These are phyloP conservation scores for Thalpophila matura DNA, from an alignment of 2,888 invertebrate genomes.

Conservation along the genomic window DNA sequence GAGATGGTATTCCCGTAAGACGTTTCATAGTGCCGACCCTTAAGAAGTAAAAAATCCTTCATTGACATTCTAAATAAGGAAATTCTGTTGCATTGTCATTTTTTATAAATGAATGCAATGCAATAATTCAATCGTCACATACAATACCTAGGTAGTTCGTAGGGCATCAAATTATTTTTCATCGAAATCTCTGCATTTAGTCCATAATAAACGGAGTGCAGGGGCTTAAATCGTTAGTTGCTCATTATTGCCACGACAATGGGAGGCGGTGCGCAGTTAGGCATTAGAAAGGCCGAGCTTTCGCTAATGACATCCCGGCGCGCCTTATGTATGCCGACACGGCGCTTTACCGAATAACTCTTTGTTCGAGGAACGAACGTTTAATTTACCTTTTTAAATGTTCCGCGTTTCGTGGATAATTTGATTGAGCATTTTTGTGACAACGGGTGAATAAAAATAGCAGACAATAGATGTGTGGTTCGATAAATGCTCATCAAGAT, in stretches of 20 bases:
- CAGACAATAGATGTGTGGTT: slow-evolving; percentile 22
- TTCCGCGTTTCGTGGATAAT: slow-evolving; percentile 55
- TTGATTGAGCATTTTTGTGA: slow-evolving; percentile 52
- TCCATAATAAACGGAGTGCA: slow-evolving; percentile 66
- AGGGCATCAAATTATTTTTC: slow-evolving; percentile 36
- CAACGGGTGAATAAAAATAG: slow-evolving; percentile 20
- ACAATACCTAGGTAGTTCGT: slow-evolving; percentile 1
- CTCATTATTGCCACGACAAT: slow-evolving; percentile 88
- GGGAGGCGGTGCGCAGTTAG: slow-evolving; percentile 86
- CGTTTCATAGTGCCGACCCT: no score
- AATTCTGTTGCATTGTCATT: no score
- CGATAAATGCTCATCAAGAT: slow-evolving; percentile 10
- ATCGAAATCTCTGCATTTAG: slow-evolving; percentile 53
- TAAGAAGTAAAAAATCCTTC: no score
- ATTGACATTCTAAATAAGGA: no score
- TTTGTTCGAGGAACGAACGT: slow-evolving; percentile 74
- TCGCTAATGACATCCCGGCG: slow-evolving; percentile 88
- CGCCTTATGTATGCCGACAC: slow-evolving; percentile 74
- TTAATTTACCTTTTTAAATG: slow-evolving; percentile 66
- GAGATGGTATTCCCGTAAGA: no score
- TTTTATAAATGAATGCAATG: background rate
- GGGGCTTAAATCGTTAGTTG: slow-evolving; percentile 85
- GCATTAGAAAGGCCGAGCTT: slow-evolving; percentile 88
- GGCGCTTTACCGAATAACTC: slow-evolving; percentile 84
- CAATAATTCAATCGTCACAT: background rate